Percentiles rank a stretch among this genome's conserved stretches.
These are phyloP conservation scores for Graptemys geographica DNA, from an alignment of 2,797 vertebrate genomes.

Conservation along the genomic window DNA sequence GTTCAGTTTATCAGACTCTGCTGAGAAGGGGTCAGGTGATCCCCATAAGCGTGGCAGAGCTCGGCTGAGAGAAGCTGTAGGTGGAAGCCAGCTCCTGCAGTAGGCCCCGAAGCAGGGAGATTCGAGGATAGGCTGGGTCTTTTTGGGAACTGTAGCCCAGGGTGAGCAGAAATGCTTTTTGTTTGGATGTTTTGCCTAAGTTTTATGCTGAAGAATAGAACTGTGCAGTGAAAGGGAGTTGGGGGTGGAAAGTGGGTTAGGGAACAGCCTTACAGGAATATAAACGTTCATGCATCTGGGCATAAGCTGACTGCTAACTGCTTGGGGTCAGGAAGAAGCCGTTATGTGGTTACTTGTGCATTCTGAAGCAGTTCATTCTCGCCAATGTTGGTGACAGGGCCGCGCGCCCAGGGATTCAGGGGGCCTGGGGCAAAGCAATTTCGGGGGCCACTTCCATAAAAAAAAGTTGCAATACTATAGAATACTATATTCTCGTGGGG, in stretches of 20 bases:
- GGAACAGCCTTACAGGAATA: neutral
- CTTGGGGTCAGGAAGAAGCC: rapidly evolving
- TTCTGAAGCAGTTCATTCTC: neutral
- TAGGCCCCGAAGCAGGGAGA: neutral
- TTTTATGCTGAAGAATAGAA: neutral
- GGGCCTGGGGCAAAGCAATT: too few relatives aligned
- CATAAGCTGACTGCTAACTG: neutral
- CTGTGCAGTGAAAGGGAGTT: neutral
- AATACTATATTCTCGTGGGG: too few relatives aligned
- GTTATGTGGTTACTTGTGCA: neutral
- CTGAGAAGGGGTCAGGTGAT: neutral
- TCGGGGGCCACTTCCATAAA: too few relatives aligned
- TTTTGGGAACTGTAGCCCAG: neutral
- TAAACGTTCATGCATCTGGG: neutral
- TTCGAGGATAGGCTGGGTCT: neutral
- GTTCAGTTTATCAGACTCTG: neutral
- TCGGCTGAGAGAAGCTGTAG: too few relatives aligned
- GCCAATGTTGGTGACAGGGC: neutral
- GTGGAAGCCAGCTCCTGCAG: too few relatives aligned
- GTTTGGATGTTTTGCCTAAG: neutral
- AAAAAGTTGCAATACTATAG: too few relatives aligned
- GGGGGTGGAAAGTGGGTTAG: too few relatives aligned
- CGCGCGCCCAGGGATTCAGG: too few relatives aligned
- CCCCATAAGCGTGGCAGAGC: neutral
- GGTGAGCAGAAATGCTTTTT: neutral